A percentile compares a stretch with the other conserved stretches of the same genome.
Evolutionary conservation across 1,140 invertebrate genomes (phyloP).

Genomic region (Mycetomoellerius zeteki): DNA sequence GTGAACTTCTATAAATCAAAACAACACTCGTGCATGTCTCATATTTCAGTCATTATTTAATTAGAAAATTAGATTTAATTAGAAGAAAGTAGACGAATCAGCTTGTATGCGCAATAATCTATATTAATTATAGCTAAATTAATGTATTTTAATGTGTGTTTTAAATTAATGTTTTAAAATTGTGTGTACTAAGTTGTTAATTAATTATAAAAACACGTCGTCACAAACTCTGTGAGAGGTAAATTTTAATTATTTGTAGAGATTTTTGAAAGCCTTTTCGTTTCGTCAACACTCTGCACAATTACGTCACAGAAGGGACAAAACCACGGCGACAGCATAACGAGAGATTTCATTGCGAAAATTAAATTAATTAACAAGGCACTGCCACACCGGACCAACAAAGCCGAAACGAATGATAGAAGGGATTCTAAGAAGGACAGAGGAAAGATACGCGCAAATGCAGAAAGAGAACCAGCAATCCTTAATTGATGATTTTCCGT

Average conservation of each 20-base stretch:
- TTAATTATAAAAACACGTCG: not conserved
- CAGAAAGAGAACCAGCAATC: conserved; percentile 52
- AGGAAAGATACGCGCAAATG: conserved; percentile 3
- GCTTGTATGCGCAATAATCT: conserved; percentile 10
- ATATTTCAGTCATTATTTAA: not conserved
- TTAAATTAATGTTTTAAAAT: not conserved
- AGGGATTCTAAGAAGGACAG: not conserved
- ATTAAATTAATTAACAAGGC: conserved; percentile 76
- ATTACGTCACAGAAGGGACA: conserved; percentile 5
- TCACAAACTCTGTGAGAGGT: not conserved
- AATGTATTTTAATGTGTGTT: not conserved
- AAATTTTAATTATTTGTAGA: not conserved
- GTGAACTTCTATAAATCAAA: conserved; percentile 44
- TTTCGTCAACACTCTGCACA: conserved; percentile 36
- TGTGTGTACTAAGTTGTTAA: not conserved
- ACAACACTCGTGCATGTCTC: not conserved
- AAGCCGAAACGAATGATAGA: conserved; percentile 21
- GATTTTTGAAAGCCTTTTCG: not conserved
- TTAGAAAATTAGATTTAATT: not conserved
- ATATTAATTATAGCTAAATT: not conserved
- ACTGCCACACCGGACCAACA: conserved; percentile 85
- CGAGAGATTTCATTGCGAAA: conserved; percentile 46
- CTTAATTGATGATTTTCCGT: conserved; percentile 47
- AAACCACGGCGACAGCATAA: conserved; percentile 28
- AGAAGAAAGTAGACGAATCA: not conserved